Conservation (phyloP, 2,888 invertebrate species). For the Patella depressa region DNA sequence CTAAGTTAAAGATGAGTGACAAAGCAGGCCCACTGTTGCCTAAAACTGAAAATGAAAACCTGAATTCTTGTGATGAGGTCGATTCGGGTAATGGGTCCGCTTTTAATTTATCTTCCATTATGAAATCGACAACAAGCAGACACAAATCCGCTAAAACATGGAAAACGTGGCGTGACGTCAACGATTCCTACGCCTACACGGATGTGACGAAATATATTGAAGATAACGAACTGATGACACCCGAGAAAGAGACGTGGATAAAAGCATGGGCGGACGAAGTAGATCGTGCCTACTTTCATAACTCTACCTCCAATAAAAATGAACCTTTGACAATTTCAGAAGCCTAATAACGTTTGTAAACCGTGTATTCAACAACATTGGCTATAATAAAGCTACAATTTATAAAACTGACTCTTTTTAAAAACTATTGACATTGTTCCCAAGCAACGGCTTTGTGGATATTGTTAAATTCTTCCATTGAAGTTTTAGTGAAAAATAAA, state of each 20-base stretch:
- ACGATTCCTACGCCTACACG: conserved; percentile 65
- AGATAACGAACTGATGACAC: conserved; percentile 66
- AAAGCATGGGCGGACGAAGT: conserved; percentile 60
- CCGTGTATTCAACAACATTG: no score
- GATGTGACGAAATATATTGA: conserved; percentile 66
- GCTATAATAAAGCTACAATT: no score
- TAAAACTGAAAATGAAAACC: neutral
- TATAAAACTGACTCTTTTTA: no score
- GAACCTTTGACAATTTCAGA: neutral
- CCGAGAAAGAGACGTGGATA: conserved; percentile 60
- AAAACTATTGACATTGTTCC: no score
- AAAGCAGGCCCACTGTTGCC: neutral
- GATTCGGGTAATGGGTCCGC: conserved; percentile 35
- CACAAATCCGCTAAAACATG: conserved; percentile 53
- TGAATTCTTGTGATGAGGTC: neutral
- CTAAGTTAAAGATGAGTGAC: conserved; percentile 10
- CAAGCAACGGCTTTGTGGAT: no score
- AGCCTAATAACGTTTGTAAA: no score
- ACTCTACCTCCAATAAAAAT: neutral
- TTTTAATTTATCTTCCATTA: conserved; percentile 20
- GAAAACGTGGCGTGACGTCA: conserved; percentile 63
- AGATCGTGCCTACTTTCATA: conserved; percentile 42
- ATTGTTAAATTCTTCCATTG: no score
- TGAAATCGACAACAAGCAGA: conserved; percentile 17
- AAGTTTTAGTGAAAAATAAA: no score